Conservation (phyloP, 2,797 vertebrate genomes). For the Loriculus beryllinus region DNA sequence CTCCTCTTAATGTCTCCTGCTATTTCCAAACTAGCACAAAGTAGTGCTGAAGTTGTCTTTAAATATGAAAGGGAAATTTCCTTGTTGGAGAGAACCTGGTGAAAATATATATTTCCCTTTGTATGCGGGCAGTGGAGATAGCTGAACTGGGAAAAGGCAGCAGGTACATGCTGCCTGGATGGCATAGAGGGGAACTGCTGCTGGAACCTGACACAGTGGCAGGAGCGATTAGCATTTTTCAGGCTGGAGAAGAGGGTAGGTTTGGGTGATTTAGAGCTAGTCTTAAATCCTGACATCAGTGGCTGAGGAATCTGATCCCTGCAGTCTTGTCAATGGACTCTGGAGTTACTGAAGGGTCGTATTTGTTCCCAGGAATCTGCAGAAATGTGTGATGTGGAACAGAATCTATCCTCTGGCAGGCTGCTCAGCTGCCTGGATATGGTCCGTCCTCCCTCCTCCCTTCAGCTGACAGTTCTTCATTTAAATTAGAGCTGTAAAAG, state of each 20-base stretch:
- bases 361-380: background rate
- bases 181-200: background rate
- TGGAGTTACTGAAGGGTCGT: background rate
- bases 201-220: background rate
- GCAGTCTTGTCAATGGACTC: background rate
- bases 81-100: background rate
- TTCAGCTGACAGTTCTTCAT: background rate
- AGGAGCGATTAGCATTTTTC: background rate
- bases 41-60: background rate
- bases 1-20: background rate
- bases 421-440: background rate
- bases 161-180: background rate
- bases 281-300: background rate
- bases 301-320: background rate
- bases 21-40: background rate
- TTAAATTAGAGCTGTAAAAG: background rate
- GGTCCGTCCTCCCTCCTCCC: fast-evolving
- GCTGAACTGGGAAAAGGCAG: background rate
- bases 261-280: background rate
- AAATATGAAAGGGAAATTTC: background rate
- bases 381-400: background rate
- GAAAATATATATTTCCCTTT: background rate
- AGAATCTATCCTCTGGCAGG: background rate
- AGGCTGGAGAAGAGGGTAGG: background rate
- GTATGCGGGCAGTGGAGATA: fast-evolving